Percentiles rank a stretch among this genome's conserved stretches.
Evolutionary conservation across 2,888 invertebrate species (phyloP).

Genomic region (Linhomoeus sp.): DNA sequence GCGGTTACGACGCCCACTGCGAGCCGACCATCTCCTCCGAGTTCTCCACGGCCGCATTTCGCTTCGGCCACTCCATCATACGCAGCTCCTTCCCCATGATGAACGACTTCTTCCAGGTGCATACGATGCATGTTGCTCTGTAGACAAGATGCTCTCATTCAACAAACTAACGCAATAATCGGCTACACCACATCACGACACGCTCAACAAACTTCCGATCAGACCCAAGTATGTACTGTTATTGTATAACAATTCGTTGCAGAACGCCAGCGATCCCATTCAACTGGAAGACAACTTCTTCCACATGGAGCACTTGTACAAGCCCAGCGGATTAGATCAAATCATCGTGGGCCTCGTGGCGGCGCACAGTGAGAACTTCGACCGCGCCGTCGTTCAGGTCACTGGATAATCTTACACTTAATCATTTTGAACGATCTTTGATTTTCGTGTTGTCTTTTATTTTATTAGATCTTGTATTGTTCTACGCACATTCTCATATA

Average conservation of each 20-base stretch:
- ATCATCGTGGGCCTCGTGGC: conserved; percentile 26
- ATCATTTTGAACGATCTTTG: too few relatives aligned
- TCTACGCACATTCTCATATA: neutral
- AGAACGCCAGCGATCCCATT: too few relatives aligned
- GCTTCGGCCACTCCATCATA: conserved; percentile 46
- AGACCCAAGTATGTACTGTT: too few relatives aligned
- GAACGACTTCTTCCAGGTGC: conserved; percentile 14
- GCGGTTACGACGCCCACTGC: conserved; percentile 42
- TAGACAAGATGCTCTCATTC: too few relatives aligned
- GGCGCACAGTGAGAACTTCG: conserved; percentile 20
- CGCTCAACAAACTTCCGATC: too few relatives aligned
- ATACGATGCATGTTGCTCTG: too few relatives aligned
- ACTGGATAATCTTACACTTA: too few relatives aligned
- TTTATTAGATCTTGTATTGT: neutral
- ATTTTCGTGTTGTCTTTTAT: neutral
- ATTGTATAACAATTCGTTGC: too few relatives aligned
- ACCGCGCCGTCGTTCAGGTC: conserved; percentile 12
- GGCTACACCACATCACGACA: conserved; percentile 7
- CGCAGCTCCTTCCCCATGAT: conserved; percentile 51
- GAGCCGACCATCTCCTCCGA: conserved; percentile 61
- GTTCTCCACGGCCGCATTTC: conserved; percentile 57
- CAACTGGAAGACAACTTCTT: too few relatives aligned
- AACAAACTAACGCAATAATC: too few relatives aligned
- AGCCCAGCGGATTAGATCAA: conserved; percentile 26
- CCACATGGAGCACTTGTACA: too few relatives aligned